These are phyloP conservation scores for Capromys pilorides DNA, from an alignment of 2,797 vertebrate genomes.

Conservation along the genomic window DNA sequence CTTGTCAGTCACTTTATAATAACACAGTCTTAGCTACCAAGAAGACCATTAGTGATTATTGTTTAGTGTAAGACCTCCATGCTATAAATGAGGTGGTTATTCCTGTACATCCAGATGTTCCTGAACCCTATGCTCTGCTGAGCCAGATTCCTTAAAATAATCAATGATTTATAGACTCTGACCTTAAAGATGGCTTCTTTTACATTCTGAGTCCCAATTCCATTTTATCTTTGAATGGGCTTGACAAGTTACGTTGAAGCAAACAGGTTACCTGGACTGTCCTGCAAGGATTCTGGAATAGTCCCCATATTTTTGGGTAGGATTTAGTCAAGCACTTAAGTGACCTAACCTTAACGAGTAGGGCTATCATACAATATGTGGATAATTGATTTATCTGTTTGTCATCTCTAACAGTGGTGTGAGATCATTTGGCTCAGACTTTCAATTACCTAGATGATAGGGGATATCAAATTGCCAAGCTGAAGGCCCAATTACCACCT, in stretches of 20 bases:
- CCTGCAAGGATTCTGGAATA: not conserved
- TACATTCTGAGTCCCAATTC: not conserved
- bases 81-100: not conserved
- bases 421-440: not conserved
- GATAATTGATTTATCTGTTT: not conserved
- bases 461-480: not conserved
- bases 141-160: no score
- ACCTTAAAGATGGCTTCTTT: not conserved
- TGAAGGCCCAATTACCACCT: not conserved
- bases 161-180: not conserved
- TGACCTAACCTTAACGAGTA: not conserved
- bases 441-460: not conserved
- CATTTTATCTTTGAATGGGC: not conserved
- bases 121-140: not conserved
- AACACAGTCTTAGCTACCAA: not conserved
- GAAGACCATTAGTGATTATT: not conserved
- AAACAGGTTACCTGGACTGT: not conserved
- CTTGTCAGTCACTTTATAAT: not conserved
- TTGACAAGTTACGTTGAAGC: no score
- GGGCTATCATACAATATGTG: not conserved
- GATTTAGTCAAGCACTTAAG: not conserved
- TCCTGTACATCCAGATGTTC: not conserved
- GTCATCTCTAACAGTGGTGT: not conserved
- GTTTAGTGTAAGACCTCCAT: not conserved
- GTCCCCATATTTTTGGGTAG: not conserved